phyloP scores from a whole-genome alignment of 2,888 invertebrate species.

The Parnassius glacialis region DNA sequence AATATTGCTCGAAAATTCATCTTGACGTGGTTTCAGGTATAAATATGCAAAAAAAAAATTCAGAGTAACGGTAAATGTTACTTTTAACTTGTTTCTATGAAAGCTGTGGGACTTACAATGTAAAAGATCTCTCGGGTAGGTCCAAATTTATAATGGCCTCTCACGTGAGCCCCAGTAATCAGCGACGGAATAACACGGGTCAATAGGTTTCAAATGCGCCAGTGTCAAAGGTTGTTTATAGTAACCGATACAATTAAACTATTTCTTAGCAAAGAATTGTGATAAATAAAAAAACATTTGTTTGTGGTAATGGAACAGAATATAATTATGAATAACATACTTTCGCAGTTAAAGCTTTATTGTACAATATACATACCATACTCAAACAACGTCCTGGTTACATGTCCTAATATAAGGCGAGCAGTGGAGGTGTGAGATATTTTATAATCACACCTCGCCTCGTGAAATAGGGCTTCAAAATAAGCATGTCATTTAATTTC shows the following conservation, averaged over 20 bases:
- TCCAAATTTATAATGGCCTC: conserved; percentile 51
- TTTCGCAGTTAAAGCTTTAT: too few relatives aligned
- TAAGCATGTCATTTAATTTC: too few relatives aligned
- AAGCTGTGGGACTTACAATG: conserved; percentile 43
- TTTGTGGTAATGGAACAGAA: too few relatives aligned
- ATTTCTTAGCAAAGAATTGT: too few relatives aligned
- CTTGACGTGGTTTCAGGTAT: conserved; percentile 13
- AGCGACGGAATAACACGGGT: conserved; percentile 37
- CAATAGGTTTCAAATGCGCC: conserved; percentile 36
- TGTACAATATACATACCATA: too few relatives aligned
- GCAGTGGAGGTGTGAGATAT: too few relatives aligned
- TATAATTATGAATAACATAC: too few relatives aligned
- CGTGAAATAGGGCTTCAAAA: too few relatives aligned
- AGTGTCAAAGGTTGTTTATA: conserved; percentile 18
- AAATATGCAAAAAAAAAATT: background rate
- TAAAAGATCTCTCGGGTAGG: conserved; percentile 60
- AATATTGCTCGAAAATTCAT: conserved; percentile 54
- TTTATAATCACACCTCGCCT: too few relatives aligned
- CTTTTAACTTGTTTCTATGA: conserved; percentile 39
- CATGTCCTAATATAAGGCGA: too few relatives aligned
- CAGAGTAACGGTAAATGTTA: background rate
- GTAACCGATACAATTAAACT: background rate
- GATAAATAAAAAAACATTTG: too few relatives aligned
- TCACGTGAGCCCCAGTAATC: conserved; percentile 51
- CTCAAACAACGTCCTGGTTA: too few relatives aligned